A percentile compares a stretch with the other conserved stretches of the same genome.
Evolutionary conservation across 2,888 invertebrate genomes (phyloP).

Genomic region (Beris morrisii): DNA sequence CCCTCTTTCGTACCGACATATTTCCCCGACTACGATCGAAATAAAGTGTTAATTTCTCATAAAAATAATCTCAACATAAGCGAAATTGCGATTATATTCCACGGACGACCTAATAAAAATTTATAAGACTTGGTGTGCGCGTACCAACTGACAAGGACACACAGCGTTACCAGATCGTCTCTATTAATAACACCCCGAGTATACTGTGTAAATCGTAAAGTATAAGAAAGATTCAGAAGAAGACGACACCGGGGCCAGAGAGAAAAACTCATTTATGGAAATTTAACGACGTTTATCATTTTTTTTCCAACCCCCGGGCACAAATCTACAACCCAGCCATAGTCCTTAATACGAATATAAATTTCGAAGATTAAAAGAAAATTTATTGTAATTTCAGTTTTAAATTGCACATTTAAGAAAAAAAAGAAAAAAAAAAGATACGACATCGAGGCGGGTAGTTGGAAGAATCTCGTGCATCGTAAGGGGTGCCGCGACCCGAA

Average conservation of each 20-base stretch:
- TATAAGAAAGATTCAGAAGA: no score
- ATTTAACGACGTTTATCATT: slow-evolving; percentile 41
- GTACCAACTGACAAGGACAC: slow-evolving; percentile 20
- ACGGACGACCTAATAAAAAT: slow-evolving; percentile 35
- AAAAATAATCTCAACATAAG: slow-evolving; percentile 40
- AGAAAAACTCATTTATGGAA: slow-evolving; percentile 40
- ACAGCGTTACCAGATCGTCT: slow-evolving; percentile 25
- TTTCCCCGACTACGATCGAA: slow-evolving; percentile 1
- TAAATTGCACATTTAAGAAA: slow-evolving; percentile 38
- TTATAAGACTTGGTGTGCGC: slow-evolving; percentile 27
- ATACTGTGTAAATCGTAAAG: no score
- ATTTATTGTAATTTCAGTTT: slow-evolving; percentile 41
- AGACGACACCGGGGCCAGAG: background rate
- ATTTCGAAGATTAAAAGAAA: slow-evolving; percentile 40
- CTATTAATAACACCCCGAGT: background rate
- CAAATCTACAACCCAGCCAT: slow-evolving; percentile 26
- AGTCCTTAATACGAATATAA: slow-evolving; percentile 38
- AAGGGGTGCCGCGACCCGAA: background rate
- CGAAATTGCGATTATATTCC: slow-evolving; percentile 30
- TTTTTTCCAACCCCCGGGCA: slow-evolving; percentile 24
- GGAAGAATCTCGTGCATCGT: background rate
- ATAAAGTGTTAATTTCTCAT: slow-evolving; percentile 40
- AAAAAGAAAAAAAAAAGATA: slow-evolving; percentile 26
- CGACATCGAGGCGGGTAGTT: slow-evolving; percentile 14
- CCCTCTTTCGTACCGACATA: background rate